A percentile compares a stretch with the other conserved stretches of the same genome.
Evolutionary conservation across 2,797 vertebrate species (phyloP).

Genomic region (Neoniphon sammara): DNA sequence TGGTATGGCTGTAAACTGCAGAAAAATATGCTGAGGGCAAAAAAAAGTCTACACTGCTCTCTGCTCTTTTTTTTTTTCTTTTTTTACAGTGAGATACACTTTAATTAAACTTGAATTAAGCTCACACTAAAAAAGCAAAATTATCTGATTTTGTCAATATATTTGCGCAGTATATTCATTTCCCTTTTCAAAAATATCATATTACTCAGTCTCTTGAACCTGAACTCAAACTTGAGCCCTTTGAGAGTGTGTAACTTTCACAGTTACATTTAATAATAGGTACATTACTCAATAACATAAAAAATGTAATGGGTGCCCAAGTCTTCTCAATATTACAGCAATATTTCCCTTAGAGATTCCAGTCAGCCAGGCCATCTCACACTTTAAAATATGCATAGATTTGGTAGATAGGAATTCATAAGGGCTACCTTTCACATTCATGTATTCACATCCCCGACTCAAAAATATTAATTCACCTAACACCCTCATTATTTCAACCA

Average conservation of each 20-base stretch:
- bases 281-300: slow-evolving; percentile 53
- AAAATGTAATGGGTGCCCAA: slow-evolving; percentile 33
- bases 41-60: slow-evolving; percentile 18
- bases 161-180: slow-evolving; percentile 6
- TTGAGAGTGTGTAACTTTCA: slow-evolving; percentile 24
- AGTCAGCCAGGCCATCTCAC: slow-evolving; percentile 29
- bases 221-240: slow-evolving; percentile 27
- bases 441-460: slow-evolving; percentile 50
- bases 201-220: not conserved
- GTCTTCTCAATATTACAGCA: slow-evolving; percentile 47
- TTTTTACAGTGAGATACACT: not conserved
- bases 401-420: slow-evolving; percentile 49
- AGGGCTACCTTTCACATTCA: slow-evolving; percentile 59
- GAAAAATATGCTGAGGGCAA: slow-evolving; percentile 15
- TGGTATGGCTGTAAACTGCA: slow-evolving; percentile 11
- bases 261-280: slow-evolving; percentile 33
- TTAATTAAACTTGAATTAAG: slow-evolving; percentile 11
- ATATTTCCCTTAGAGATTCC: slow-evolving; percentile 53
- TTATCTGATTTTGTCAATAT: not conserved
- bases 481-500: slow-evolving; percentile 69
- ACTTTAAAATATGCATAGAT: slow-evolving; percentile 67
- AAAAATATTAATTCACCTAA: slow-evolving; percentile 68
- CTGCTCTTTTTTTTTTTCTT: not conserved
- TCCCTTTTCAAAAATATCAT: slow-evolving; percentile 17
- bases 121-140: slow-evolving; percentile 5